Evolutionary conservation across 2,797 vertebrate species (phyloP).

Genomic region (Gymnothorax reevesii): DNA sequence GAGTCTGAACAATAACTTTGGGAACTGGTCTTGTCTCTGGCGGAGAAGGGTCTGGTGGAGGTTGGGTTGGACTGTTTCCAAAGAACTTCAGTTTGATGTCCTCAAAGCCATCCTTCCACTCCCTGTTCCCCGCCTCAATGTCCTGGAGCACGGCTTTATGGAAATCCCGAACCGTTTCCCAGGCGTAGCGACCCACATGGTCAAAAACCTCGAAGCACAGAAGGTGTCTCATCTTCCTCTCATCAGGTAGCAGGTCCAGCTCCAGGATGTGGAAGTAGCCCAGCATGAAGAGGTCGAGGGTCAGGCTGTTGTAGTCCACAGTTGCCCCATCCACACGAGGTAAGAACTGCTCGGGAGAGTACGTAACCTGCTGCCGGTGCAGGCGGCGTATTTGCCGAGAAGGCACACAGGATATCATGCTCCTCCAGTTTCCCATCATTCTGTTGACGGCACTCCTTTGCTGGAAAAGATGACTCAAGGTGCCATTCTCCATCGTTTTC

Average conservation of each 20-base stretch:
- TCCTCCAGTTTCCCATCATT: slow-evolving; percentile 85
- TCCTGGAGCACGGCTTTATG: slow-evolving; percentile 88
- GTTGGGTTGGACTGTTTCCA: slow-evolving; percentile 56
- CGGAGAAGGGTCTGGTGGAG: slow-evolving; percentile 23
- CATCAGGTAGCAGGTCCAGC: slow-evolving; percentile 82
- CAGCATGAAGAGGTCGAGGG: slow-evolving; percentile 94
- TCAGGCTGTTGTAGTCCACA: slow-evolving; percentile 79
- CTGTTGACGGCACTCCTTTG: slow-evolving; percentile 82
- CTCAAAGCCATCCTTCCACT: slow-evolving; percentile 90
- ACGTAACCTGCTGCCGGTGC: slow-evolving; percentile 70
- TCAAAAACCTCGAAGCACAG: slow-evolving; percentile 97
- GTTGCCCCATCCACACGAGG: slow-evolving; percentile 74
- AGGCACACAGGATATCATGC: slow-evolving; percentile 77
- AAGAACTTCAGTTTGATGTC: slow-evolving; percentile 90
- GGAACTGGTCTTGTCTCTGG: slow-evolving; percentile 52
- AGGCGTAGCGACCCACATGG: slow-evolving; percentile 85
- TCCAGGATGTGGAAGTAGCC: slow-evolving; percentile 97
- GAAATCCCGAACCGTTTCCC: slow-evolving; percentile 85
- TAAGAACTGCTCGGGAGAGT: slow-evolving; percentile 92
- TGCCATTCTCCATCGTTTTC: slow-evolving; percentile 64
- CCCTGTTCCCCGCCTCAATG: slow-evolving; percentile 83
- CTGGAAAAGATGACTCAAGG: slow-evolving; percentile 79
- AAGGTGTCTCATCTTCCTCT: slow-evolving; percentile 88
- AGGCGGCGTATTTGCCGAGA: slow-evolving; percentile 76
- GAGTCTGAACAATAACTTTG: slow-evolving; percentile 47